A percentile compares a stretch with the other conserved stretches of the same genome.
These are phyloP conservation scores for Macrosoma leucophasiata DNA, from an alignment of 2,888 invertebrate genomes.

Conservation along the genomic window DNA sequence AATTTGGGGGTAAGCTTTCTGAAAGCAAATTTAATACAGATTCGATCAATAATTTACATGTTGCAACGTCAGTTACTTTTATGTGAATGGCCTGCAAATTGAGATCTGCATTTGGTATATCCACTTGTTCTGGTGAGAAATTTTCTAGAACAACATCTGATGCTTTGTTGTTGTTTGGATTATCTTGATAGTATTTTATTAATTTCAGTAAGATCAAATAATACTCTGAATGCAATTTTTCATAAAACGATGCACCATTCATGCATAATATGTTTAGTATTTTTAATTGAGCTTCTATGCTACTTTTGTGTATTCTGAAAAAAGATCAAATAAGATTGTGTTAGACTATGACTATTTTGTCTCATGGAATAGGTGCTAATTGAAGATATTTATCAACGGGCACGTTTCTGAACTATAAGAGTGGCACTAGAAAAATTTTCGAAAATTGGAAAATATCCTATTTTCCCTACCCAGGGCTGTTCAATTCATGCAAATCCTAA, in stretches of 20 bases:
- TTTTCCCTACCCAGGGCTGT: no score
- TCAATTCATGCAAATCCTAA: no score
- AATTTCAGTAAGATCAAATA: constrained; percentile 52
- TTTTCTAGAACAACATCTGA: constrained; percentile 45
- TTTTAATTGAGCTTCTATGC: constrained; percentile 74
- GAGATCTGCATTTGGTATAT: constrained; percentile 50
- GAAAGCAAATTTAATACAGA: constrained; percentile 50
- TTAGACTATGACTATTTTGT: no score
- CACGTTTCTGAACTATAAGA: no score
- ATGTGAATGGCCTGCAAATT: constrained; percentile 61
- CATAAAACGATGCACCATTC: constrained; percentile 67
- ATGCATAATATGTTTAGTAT: constrained; percentile 70
- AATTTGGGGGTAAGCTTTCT: constrained; percentile 49
- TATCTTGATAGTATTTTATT: constrained; percentile 54
- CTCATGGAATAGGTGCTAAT: no score
- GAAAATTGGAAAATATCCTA: no score
- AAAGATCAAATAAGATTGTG: no score
- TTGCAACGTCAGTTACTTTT: constrained; percentile 42
- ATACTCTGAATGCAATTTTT: constrained; percentile 67
- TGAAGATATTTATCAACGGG: no score
- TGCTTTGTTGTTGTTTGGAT: constrained; percentile 20
- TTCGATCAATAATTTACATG: constrained; percentile 50
- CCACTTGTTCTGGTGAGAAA: constrained; percentile 59
- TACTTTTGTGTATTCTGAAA: constrained; percentile 67
- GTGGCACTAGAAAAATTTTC: no score